Percentiles rank a stretch among this genome's conserved stretches.
Evolutionary conservation across 1,140 invertebrate species (phyloP).

Genomic region (Melipona quadrifasciata): DNA sequence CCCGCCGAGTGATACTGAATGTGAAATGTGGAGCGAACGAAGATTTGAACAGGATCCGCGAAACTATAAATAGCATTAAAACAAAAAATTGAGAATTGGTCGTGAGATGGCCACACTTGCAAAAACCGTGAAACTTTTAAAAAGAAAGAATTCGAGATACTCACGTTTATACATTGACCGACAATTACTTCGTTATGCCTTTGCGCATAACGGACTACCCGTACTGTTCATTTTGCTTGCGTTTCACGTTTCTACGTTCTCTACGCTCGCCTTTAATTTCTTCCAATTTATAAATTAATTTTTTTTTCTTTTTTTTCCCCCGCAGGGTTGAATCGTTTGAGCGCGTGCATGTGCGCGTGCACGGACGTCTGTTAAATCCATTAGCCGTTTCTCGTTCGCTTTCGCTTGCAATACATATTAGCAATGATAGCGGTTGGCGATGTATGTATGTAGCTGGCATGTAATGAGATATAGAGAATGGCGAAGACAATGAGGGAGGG

Average conservation of each 20-base stretch:
- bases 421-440: neutral
- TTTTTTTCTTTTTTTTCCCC: neutral
- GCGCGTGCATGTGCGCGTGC: neutral
- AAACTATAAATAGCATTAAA: neutral
- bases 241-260: neutral
- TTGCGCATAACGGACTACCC: neutral
- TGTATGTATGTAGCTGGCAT: neutral
- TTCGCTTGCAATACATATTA: conserved; percentile 9
- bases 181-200: neutral
- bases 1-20: neutral
- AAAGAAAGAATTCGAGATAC: neutral
- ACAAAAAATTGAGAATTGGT: neutral
- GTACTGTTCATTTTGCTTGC: neutral
- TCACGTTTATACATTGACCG: neutral
- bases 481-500: neutral
- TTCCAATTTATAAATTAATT: neutral
- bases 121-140: neutral
- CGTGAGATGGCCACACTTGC: conserved; percentile 52
- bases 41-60: neutral
- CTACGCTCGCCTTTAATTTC: neutral
- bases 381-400: conserved; percentile 31
- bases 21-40: neutral
- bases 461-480: neutral
- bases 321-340: neutral
- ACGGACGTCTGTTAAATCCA: neutral